Base-by-base conservation (phyloP, 2,888 invertebrate species). In the Strigamia transsilvanica region DNA sequence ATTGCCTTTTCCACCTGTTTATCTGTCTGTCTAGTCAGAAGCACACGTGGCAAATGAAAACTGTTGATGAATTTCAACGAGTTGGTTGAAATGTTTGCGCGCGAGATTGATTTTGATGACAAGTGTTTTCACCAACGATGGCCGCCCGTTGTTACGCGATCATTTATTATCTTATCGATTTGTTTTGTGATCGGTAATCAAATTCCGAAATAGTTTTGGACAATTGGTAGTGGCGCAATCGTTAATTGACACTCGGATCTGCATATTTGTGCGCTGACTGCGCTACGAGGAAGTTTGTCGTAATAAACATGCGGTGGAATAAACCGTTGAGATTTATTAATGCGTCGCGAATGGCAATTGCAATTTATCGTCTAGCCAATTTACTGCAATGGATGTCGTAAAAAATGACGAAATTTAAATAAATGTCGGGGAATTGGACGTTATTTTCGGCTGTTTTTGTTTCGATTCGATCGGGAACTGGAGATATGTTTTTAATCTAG, bases 1-100 rank as follows among this genome's bases (percentile, higher is more conserved):
- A 13, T 27, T 56, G 56, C 56, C 56, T 56, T 32, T 61, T 73
- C 73, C 73, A 73, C 73, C 73, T 73, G 73, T 73, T 73, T 73
- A 73, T 73, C 73, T 73, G 61, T 66, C 73, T 27, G 61, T 66
- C 73, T 27, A 12, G 73, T 73, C 18, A 18, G 15, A 18, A 15
- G n/a, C 56, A 18, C 56, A 56, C 7, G 6, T 56, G 56, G 56
- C 56, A 56, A 56, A 46, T 46, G 18, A 56, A 56, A 56, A 56
- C 56, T 56, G 56, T 18, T 56, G 56, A 56, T 56, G 56, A 56
- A 18, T 56, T 56, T 18, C 18, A 56, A 56, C 56, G 56, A 56
- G 56, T 18, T 56, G 18, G 56, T 6, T 56, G 56, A 56, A 56
- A 56, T 56, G 21, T 46, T 9, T 38, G 38, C 38, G 38, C 9